These are phyloP conservation scores for Gonioctena quinquepunctata DNA, from an alignment of 1,140 invertebrate species.

Conservation along the genomic window DNA sequence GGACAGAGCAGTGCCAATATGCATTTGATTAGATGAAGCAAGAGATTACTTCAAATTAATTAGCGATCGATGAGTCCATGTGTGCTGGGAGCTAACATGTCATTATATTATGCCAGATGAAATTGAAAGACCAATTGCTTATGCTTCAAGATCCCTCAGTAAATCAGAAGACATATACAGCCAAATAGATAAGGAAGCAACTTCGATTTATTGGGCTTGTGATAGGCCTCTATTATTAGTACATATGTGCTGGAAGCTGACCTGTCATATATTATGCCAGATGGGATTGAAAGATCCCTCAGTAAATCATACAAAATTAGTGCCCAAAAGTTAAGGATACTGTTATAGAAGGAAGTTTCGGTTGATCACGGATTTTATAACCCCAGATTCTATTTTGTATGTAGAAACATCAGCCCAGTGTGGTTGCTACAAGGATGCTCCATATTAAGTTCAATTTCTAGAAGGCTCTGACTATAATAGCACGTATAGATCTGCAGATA, in stretches of 20 bases:
- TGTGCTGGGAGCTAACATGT: conserved; percentile 57
- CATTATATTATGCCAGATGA: conserved; percentile 54
- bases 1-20: conserved; percentile 33
- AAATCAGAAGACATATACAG: conserved; percentile 58
- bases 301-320: too few species aligned
- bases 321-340: too few species aligned
- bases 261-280: too few species aligned
- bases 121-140: conserved; percentile 57
- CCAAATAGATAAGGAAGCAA: conserved; percentile 62
- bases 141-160: conserved; percentile 57
- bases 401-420: not conserved
- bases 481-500: too few species aligned
- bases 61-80: conserved; percentile 50
- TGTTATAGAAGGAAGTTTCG: not conserved
- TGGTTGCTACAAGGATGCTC: not conserved
- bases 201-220: conserved; percentile 48
- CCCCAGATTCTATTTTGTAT: not conserved
- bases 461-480: not conserved
- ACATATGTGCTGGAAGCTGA: too few species aligned
- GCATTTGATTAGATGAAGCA: conserved; percentile 44
- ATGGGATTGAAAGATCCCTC: too few species aligned
- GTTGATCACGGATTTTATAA: not conserved
- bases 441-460: too few species aligned
- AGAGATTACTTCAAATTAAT: conserved; percentile 37
- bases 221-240: not conserved